Percentiles rank a stretch among this genome's conserved stretches.
These are phyloP conservation scores for Neotragus pygmaeus DNA, from an alignment of 2,113 vertebrate genomes.

Conservation along the genomic window DNA sequence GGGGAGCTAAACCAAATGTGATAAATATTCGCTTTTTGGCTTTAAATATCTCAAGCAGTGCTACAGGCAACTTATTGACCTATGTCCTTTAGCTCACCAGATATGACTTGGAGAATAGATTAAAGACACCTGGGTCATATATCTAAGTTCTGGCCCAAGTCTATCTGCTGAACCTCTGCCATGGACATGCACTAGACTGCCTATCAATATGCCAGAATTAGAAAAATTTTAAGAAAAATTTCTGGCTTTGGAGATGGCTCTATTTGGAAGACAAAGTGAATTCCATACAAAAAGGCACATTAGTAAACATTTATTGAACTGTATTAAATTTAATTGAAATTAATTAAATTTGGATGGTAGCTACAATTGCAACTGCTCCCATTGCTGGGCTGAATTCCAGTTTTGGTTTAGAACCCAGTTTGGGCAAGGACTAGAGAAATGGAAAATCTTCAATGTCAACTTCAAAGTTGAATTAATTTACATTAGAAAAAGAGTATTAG, in stretches of 20 bases:
- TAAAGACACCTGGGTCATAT: neutral
- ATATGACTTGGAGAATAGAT: neutral
- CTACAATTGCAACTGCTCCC: neutral
- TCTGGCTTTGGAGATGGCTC: neutral
- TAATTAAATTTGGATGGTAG: conserved; percentile 1
- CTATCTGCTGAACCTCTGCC: neutral
- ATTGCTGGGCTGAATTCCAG: neutral
- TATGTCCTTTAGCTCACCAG: neutral
- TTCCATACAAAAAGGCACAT: neutral
- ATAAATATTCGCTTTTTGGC: neutral
- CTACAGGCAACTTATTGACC: neutral
- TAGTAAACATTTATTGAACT: conserved; percentile 40
- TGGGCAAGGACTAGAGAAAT: conserved; percentile 12
- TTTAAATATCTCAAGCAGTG: neutral
- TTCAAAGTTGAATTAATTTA: conserved; percentile 27
- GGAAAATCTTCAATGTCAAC: conserved; percentile 8
- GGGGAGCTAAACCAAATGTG: neutral
- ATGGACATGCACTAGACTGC: neutral
- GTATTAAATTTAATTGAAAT: conserved; percentile 45
- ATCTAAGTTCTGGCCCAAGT: neutral
- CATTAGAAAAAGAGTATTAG: neutral
- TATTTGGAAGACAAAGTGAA: conserved; percentile 39
- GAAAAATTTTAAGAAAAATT: neutral
- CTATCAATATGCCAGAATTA: neutral
- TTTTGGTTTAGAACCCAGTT: conserved; percentile 12